Percentiles rank a stretch among this genome's conserved stretches.
These are phyloP conservation scores for Pan paniscus DNA, from an alignment of 2,113 vertebrate genomes.

Conservation along the genomic window DNA sequence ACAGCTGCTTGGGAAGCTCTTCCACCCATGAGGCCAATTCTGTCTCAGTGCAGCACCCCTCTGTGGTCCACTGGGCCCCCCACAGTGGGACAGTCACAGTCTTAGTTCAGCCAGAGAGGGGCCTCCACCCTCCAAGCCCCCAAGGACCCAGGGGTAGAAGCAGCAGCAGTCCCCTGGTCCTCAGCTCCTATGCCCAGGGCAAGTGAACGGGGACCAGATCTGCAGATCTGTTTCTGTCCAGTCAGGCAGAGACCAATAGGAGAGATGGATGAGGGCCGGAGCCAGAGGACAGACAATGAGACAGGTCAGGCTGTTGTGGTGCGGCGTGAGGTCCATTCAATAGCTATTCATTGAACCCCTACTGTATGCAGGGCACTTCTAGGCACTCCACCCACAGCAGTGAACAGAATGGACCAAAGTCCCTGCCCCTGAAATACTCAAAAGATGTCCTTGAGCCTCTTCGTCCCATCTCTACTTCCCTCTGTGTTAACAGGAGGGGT, in stretches of 20 bases:
- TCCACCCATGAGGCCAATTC: too few species aligned
- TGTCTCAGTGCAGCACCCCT: background rate
- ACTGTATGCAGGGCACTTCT: background rate
- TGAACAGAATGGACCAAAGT: background rate
- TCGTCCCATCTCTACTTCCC: background rate
- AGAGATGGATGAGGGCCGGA: background rate
- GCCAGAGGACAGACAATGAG: background rate
- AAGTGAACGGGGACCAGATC: background rate
- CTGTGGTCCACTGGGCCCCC: background rate
- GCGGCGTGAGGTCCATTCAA: background rate
- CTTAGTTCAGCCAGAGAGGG: background rate
- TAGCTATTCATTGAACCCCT: background rate
- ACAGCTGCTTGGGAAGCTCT: background rate
- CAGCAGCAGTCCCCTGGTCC: background rate
- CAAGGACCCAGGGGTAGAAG: background rate
- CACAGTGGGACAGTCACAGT: background rate
- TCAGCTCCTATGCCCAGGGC: background rate
- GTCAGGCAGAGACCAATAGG: background rate
- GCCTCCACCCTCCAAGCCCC: background rate
- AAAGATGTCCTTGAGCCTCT: background rate
- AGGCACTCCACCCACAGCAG: fast-evolving
- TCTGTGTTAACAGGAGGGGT: background rate
- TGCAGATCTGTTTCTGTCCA: too few species aligned
- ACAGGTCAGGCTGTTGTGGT: background rate
- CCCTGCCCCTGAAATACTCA: background rate